Base-by-base conservation (phyloP, 92 coral and sea anemone genomes). In the Scolanthus callimorphus region DNA sequence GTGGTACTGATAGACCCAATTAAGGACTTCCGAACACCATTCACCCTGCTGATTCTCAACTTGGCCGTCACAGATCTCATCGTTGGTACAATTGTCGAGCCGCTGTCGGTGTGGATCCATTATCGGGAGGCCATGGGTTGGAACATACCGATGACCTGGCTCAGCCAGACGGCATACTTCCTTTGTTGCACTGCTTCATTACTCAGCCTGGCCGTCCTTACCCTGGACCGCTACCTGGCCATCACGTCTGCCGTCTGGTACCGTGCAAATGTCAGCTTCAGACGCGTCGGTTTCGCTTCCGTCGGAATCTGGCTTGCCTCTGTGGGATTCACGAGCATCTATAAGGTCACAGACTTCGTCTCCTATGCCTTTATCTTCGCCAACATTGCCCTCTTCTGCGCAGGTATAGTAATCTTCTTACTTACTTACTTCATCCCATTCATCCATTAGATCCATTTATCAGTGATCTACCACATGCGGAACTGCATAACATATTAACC, bases 161-260 rank as follows among this genome's bases (percentile, higher is more conserved):
- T 86, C 10, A 81, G 89, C 0, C 95, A 82, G 69, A 48, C 84
- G 12, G 84, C 77, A 17, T 86, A 86, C 49, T 86, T 86, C 45
- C 72, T 82, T 27, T 79, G 85, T 23, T 86, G 95, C 25, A 86
- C 95, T 22, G 95, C 95, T 29, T 86, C 95, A 3, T 59, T 86
- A 2, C 81, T 86, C 29, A 71, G 85, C 59, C 71, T 86, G 8
- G 88, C 95, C 0, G 85, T 79, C 8, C 69, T 86, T 11, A 86
- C 95, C 2, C 82, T 86, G 2, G 95, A 82, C 27, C 65, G 95
- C 11, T 86, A 82, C 55, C 63, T 81, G 1, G 84, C 95, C 26
- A 86, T 86, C 23, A 84, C 85, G 1, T 57, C 63, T 17, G 85
- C 95, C 0, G 38, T 86, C 21, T 86, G 95, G 95, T 86, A 86